Evolutionary conservation across 1,140 invertebrate species (phyloP).

Genomic region (Drosophila obscura): DNA sequence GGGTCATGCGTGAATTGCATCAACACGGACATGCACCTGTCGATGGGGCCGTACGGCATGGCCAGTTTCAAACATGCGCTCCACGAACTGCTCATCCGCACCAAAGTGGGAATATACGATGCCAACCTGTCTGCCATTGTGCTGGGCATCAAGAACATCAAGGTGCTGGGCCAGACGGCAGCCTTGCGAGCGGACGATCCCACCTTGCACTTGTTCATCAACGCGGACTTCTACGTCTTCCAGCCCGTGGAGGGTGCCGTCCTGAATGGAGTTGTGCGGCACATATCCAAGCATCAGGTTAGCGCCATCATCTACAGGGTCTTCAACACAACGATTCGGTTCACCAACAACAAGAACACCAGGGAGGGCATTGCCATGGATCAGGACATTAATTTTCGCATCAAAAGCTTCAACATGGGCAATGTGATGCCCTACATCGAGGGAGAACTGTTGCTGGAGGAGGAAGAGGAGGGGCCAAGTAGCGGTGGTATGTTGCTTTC

Average conservation of each 20-base stretch:
- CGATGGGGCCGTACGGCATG: slow-evolving; percentile 85
- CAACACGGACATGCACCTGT: slow-evolving; percentile 84
- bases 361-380: slow-evolving; percentile 61
- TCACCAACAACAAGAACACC: slow-evolving; percentile 55
- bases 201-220: slow-evolving; percentile 84
- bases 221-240: slow-evolving; percentile 86
- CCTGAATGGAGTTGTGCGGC: slow-evolving; percentile 83
- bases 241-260: slow-evolving; percentile 84
- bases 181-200: slow-evolving; percentile 84
- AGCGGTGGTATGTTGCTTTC: slow-evolving; percentile 27
- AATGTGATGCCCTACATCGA: slow-evolving; percentile 79
- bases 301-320: slow-evolving; percentile 79
- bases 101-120: slow-evolving; percentile 84
- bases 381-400: slow-evolving; percentile 73
- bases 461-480: slow-evolving; percentile 21
- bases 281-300: slow-evolving; percentile 68
- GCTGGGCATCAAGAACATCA: slow-evolving; percentile 86
- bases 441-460: slow-evolving; percentile 67
- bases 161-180: slow-evolving; percentile 84
- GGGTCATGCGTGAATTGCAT: slow-evolving; percentile 85
- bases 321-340: slow-evolving; percentile 77
- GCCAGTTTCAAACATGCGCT: slow-evolving; percentile 84
- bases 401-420: slow-evolving; percentile 75
- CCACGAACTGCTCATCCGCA: slow-evolving; percentile 81
- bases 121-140: slow-evolving; percentile 85